phyloP scores from a whole-genome alignment of 1,140 invertebrate genomes.

The Ganaspis sp. region DNA sequence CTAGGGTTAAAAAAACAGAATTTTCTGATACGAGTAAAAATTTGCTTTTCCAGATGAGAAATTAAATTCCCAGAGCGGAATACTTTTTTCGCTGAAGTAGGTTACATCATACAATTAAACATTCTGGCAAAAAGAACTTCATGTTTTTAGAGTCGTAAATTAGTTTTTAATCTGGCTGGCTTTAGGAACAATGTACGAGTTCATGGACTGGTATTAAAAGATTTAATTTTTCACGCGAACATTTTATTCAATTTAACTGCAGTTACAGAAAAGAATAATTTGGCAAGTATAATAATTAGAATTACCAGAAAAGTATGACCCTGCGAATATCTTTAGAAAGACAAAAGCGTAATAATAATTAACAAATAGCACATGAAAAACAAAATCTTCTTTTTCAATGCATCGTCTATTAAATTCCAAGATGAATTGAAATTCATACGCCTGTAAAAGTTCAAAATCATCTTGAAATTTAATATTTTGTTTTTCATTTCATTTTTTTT shows the following conservation, averaged over 20 bases:
- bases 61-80: background rate
- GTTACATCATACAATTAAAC: conserved; percentile 25
- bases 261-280: conserved; percentile 8
- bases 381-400: too few relatives aligned
- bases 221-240: conserved; percentile 16
- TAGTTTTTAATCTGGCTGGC: conserved; percentile 19
- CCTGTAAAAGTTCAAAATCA: too few relatives aligned
- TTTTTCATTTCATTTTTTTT: too few relatives aligned
- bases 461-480: too few relatives aligned
- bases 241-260: conserved; percentile 24
- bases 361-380: background rate
- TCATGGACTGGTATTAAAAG: conserved; percentile 21
- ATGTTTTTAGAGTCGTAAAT: conserved; percentile 18
- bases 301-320: background rate
- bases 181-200: conserved; percentile 22
- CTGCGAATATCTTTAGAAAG: background rate
- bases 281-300: background rate
- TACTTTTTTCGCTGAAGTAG: conserved; percentile 5
- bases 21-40: background rate
- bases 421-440: too few relatives aligned
- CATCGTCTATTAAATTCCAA: too few relatives aligned
- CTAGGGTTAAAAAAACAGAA: background rate
- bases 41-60: background rate
- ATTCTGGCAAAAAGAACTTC: background rate
- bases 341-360: conserved; percentile 2